phyloP scores from a whole-genome alignment of 2,797 vertebrate species.

The Discoglossus pictus region DNA sequence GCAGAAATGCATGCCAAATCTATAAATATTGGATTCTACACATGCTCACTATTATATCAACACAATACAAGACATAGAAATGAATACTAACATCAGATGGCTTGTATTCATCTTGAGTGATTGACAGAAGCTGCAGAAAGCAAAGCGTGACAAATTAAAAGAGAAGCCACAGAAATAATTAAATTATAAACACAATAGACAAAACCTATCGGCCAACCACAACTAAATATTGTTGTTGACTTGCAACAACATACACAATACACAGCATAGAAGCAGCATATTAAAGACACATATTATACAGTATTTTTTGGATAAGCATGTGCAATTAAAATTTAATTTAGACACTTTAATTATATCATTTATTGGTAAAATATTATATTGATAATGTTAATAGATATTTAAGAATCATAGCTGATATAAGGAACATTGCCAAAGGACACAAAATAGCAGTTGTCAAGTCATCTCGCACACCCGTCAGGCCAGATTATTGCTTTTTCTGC shows the following conservation, averaged over 20 bases:
- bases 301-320: conserved; percentile 11
- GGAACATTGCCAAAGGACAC: too few relatives aligned
- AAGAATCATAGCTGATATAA: too few relatives aligned
- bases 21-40: too few relatives aligned
- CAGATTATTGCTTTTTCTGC: too few relatives aligned
- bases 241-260: conserved; percentile 13
- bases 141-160: conserved; percentile 76
- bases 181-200: background rate
- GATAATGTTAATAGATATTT: too few relatives aligned
- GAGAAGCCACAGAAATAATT: conserved; percentile 62
- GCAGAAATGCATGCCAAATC: too few relatives aligned
- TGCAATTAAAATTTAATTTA: too few relatives aligned
- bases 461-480: too few relatives aligned
- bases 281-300: too few relatives aligned
- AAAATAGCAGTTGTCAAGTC: too few relatives aligned
- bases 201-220: background rate
- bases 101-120: conserved; percentile 93
- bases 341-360: conserved; percentile 14
- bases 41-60: too few relatives aligned
- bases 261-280: background rate
- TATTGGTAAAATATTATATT: conserved; percentile 2
- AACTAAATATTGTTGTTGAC: background rate
- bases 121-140: conserved; percentile 89
- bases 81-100: conserved; percentile 90
- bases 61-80: background rate